Conservation (phyloP, 2,113 vertebrate genomes). For the Bubo bubo region DNA sequence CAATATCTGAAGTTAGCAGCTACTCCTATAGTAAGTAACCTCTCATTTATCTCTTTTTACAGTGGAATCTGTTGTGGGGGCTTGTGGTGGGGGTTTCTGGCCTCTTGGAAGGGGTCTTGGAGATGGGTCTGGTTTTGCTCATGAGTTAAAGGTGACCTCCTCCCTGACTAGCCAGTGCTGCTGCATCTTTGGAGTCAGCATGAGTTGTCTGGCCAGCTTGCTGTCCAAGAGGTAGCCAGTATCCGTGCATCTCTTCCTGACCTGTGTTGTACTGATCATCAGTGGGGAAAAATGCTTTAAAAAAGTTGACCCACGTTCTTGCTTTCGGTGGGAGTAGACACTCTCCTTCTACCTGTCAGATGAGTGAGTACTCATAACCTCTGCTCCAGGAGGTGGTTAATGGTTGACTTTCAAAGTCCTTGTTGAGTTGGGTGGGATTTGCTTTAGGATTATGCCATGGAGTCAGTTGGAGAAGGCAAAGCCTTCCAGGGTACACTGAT, state of each 20-base stretch:
- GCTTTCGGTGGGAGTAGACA: neutral
- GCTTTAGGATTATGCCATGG: neutral
- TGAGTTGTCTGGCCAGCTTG: neutral
- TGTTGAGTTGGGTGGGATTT: neutral
- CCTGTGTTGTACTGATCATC: neutral
- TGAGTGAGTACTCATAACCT: neutral
- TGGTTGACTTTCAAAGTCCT: neutral
- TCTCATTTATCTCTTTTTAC: neutral
- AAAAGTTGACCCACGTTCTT: neutral
- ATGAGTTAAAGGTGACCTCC: neutral
- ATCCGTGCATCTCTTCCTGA: neutral
- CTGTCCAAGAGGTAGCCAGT: neutral
- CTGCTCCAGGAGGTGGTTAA: neutral
- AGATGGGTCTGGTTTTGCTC: neutral
- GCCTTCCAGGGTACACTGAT: neutral
- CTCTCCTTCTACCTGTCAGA: neutral
- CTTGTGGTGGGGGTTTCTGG: neutral
- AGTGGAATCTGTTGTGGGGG: neutral
- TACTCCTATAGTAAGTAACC: constrained; percentile 93
- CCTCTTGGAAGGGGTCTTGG: neutral
- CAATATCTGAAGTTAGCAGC: constrained; percentile 94
- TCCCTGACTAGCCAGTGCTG: neutral
- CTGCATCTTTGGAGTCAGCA: neutral
- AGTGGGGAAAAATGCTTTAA: neutral
- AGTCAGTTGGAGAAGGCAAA: neutral